Conservation (phyloP, 2,888 invertebrate genomes). For the Drosophila mimetica region DNA sequence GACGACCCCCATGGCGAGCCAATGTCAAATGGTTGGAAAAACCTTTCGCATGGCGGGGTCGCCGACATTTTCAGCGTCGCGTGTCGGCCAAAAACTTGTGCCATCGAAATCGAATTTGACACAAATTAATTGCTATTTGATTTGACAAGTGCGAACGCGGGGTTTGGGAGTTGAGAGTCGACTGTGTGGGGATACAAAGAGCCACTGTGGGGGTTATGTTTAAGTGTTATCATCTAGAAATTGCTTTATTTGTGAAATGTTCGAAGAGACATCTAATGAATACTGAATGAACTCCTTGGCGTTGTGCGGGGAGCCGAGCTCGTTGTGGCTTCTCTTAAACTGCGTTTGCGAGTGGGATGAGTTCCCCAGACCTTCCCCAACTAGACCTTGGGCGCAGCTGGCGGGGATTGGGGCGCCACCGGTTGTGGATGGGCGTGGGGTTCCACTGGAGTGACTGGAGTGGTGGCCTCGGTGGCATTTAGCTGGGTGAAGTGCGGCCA, state of each 20-base stretch:
- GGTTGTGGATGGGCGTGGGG: constrained; percentile 22
- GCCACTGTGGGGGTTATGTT: constrained; percentile 25
- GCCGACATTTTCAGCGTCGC: constrained; percentile 26
- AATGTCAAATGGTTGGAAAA: constrained; percentile 27
- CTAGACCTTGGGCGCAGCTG: constrained; percentile 25
- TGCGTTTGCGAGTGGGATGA: constrained; percentile 8
- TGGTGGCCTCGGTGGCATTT: constrained; percentile 48
- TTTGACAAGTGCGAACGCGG: constrained; percentile 35
- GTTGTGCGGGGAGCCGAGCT: constrained; percentile 44
- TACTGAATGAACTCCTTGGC: constrained; percentile 52
- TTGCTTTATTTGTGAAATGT: constrained; percentile 50
- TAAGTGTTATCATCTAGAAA: constrained; percentile 48
- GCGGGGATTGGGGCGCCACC: constrained; percentile 7
- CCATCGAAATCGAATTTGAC: constrained; percentile 50
- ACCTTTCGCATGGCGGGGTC: constrained; percentile 24
- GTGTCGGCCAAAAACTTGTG: constrained; percentile 32
- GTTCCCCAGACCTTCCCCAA: neutral
- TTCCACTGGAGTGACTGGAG: constrained; percentile 9
- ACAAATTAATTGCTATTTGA: constrained; percentile 50
- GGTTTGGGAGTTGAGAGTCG: neutral
- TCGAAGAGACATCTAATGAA: constrained; percentile 47
- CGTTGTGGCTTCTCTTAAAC: constrained; percentile 47
- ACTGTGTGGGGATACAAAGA: constrained; percentile 2
- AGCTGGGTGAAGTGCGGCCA: constrained; percentile 87
- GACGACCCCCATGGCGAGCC: neutral